A percentile compares a stretch with the other conserved stretches of the same genome.
These are phyloP conservation scores for Oasisia sp. DNA, from an alignment of 2,888 invertebrate species.

Conservation along the genomic window DNA sequence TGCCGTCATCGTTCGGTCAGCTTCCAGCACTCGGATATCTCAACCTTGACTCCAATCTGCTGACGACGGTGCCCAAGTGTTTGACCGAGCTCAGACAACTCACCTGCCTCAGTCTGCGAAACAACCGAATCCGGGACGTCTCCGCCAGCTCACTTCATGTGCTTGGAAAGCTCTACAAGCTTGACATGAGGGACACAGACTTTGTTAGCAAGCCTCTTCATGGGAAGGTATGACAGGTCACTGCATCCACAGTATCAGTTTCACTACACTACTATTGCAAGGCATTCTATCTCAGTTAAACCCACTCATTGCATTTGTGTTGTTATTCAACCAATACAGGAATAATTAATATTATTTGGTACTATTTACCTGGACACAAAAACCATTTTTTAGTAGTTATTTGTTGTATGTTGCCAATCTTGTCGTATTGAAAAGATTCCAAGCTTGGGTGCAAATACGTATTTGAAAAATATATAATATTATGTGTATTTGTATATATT, in stretches of 20 bases:
- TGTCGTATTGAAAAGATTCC: no score
- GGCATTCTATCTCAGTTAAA: no score
- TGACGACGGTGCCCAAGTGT: slow-evolving; percentile 52
- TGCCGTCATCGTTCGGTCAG: slow-evolving; percentile 50
- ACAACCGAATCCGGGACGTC: slow-evolving; percentile 49
- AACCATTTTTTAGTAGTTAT: no score
- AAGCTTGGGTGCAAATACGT: no score
- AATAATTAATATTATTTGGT: no score
- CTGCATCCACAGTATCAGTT: neutral
- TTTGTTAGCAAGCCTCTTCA: slow-evolving; percentile 53
- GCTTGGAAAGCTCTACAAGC: slow-evolving; percentile 53
- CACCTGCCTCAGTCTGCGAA: slow-evolving; percentile 49
- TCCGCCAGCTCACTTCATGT: slow-evolving; percentile 56
- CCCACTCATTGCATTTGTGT: no score
- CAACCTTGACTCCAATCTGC: slow-evolving; percentile 55
- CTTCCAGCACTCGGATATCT: slow-evolving; percentile 52
- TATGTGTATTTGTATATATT: no score
- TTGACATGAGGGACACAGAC: slow-evolving; percentile 60
- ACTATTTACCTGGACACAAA: no score
- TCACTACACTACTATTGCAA: no score
- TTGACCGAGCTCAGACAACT: slow-evolving; percentile 48
- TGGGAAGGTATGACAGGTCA: neutral
- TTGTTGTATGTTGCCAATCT: no score
- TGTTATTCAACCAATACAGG: no score
- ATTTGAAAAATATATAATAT: no score